Evolutionary conservation across 2,113 vertebrate species (phyloP).

Genomic region (Mobula hypostoma): DNA sequence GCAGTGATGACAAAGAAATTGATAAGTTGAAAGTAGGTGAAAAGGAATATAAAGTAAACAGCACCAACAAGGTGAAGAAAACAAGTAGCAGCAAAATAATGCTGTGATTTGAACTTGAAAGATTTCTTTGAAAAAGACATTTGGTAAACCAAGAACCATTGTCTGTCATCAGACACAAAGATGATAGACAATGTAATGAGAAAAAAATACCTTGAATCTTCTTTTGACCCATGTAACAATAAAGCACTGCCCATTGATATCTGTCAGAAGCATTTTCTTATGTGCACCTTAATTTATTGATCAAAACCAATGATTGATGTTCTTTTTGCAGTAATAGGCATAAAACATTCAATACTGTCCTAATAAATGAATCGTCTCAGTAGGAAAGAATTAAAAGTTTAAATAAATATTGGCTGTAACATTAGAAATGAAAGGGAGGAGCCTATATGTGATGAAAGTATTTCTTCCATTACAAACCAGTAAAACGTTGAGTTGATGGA

Average conservation of each 20-base stretch:
- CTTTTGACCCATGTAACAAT: not conserved
- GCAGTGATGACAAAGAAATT: not conserved
- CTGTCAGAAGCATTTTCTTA: not conserved
- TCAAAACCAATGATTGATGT: not conserved
- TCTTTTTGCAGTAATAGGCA: not conserved
- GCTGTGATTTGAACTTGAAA: not conserved
- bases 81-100: not conserved
- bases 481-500: not conserved
- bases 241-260: not conserved
- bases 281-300: not conserved
- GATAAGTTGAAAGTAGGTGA: not conserved
- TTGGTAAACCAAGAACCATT: not conserved
- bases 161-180: not conserved
- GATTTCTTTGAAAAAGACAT: not conserved
- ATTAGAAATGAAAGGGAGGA: not conserved
- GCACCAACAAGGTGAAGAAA: not conserved
- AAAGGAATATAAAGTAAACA: not conserved
- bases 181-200: not conserved
- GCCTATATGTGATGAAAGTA: not conserved
- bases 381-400: not conserved
- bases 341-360: not conserved
- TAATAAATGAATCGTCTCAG: not conserved
- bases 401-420: not conserved
- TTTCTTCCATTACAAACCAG: not conserved
- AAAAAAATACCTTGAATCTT: not conserved